These are phyloP conservation scores for Ricordea florida DNA, from an alignment of 92 coral and sea anemone species.

Conservation along the genomic window DNA sequence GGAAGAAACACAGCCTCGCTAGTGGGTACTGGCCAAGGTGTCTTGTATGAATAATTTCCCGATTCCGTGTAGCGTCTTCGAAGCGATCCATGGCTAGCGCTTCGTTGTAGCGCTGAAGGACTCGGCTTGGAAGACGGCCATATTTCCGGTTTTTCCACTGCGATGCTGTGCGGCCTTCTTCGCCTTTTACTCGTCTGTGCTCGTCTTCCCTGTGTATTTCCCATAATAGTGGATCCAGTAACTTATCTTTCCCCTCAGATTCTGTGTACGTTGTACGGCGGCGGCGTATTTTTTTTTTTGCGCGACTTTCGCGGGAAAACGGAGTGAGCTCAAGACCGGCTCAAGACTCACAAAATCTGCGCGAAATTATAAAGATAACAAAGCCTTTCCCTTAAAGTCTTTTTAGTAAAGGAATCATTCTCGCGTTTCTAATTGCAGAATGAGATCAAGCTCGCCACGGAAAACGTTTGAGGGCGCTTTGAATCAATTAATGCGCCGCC, in stretches of 20 bases:
- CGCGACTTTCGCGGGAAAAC: too few relatives aligned
- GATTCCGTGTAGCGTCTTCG: constrained; percentile 80
- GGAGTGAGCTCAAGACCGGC: too few relatives aligned
- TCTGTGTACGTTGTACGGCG: too few relatives aligned
- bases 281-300: not conserved
- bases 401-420: too few relatives aligned
- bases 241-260: too few relatives aligned
- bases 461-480: not conserved
- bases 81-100: constrained; percentile 72
- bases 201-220: constrained; percentile 71
- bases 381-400: too few relatives aligned
- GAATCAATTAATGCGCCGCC: not conserved
- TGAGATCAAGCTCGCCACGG: not conserved
- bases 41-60: constrained; percentile 85
- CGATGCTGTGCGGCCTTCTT: constrained; percentile 75
- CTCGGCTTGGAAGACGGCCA: constrained; percentile 28
- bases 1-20: constrained; percentile 96
- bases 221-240: constrained; percentile 71
- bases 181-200: constrained; percentile 27
- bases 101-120: constrained; percentile 38
- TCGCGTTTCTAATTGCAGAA: too few relatives aligned
- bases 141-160: constrained; percentile 71
- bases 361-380: too few relatives aligned
- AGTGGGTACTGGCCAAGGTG: constrained; percentile 97
- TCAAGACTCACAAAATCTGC: too few relatives aligned